Conservation (phyloP, 2,888 invertebrate species). For the Sphinx pinastri region DNA sequence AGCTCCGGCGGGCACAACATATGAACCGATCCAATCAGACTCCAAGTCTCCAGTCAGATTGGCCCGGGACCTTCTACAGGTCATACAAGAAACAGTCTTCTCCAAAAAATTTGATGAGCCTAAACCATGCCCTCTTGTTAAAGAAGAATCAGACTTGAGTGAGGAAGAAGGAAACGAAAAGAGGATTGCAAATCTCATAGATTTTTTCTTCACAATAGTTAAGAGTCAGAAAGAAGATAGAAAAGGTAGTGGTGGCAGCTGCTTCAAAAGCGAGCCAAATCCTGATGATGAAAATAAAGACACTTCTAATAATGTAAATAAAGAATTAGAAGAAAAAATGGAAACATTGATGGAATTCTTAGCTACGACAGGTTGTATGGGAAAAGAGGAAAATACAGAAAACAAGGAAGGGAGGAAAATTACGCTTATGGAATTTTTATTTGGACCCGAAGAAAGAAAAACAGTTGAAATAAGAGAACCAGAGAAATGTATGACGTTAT, state of each 20-base stretch:
- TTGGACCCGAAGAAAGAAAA: slow-evolving; percentile 68
- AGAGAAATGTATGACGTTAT: slow-evolving; percentile 60
- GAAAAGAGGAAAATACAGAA: slow-evolving; percentile 54
- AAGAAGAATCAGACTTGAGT: slow-evolving; percentile 73
- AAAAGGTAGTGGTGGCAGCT: slow-evolving; percentile 73
- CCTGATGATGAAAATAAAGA: slow-evolving; percentile 61
- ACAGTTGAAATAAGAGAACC: slow-evolving; percentile 62
- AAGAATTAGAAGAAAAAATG: slow-evolving; percentile 78
- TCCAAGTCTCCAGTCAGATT: slow-evolving; percentile 67
- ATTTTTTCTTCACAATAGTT: slow-evolving; percentile 80
- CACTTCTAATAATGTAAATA: slow-evolving; percentile 64
- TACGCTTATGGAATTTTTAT: slow-evolving; percentile 78
- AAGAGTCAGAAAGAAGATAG: slow-evolving; percentile 76
- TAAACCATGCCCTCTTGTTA: slow-evolving; percentile 72
- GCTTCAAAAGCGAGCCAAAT: slow-evolving; percentile 72
- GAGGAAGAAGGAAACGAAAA: slow-evolving; percentile 71
- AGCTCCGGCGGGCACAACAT: slow-evolving; percentile 57
- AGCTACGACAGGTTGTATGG: slow-evolving; percentile 74
- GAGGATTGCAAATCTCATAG: slow-evolving; percentile 76
- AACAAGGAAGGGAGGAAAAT: slow-evolving; percentile 73
- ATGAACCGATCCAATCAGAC: slow-evolving; percentile 62
- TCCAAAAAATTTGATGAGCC: slow-evolving; percentile 65
- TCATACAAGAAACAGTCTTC: slow-evolving; percentile 77
- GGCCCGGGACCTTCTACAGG: slow-evolving; percentile 75
- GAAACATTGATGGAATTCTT: slow-evolving; percentile 78